Evolutionary conservation across 64 coral and sea anemone genomes (phyloP).

Genomic region (Pocillopora verrucosa): DNA sequence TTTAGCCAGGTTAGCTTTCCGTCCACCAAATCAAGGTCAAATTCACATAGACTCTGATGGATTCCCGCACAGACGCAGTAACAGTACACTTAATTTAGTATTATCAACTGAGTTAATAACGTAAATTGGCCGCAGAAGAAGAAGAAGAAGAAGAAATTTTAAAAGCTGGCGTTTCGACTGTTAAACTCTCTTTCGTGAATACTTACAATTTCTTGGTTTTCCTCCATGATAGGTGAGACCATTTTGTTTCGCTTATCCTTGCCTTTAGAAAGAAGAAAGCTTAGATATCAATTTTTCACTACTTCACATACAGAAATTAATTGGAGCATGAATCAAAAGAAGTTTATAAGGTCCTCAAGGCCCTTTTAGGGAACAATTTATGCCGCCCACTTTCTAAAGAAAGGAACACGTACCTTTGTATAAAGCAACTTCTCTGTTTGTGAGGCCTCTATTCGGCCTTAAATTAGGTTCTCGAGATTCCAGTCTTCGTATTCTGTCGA

Average conservation of each 20-base stretch:
- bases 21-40: too few relatives aligned
- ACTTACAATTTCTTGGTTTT: slow-evolving; percentile 32
- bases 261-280: neutral
- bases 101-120: too few relatives aligned
- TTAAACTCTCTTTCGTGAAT: neutral
- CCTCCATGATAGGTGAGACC: neutral
- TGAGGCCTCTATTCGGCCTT: slow-evolving; percentile 23
- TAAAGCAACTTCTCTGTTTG: slow-evolving; percentile 11
- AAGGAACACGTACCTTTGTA: slow-evolving; percentile 4
- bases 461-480: slow-evolving; percentile 38
- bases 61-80: too few relatives aligned
- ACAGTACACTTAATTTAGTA: too few relatives aligned
- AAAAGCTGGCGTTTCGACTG: neutral
- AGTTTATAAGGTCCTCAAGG: too few relatives aligned
- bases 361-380: too few relatives aligned
- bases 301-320: too few relatives aligned
- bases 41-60: too few relatives aligned
- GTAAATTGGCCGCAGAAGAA: too few relatives aligned
- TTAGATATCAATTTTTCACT: neutral
- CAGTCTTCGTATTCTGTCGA: neutral
- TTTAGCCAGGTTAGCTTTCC: neutral
- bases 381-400: too few relatives aligned
- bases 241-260: slow-evolving; percentile 24
- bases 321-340: too few relatives aligned
- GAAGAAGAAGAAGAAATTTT: too few relatives aligned